phyloP scores from a whole-genome alignment of 2,113 vertebrate genomes.

The Chamaea fasciata region DNA sequence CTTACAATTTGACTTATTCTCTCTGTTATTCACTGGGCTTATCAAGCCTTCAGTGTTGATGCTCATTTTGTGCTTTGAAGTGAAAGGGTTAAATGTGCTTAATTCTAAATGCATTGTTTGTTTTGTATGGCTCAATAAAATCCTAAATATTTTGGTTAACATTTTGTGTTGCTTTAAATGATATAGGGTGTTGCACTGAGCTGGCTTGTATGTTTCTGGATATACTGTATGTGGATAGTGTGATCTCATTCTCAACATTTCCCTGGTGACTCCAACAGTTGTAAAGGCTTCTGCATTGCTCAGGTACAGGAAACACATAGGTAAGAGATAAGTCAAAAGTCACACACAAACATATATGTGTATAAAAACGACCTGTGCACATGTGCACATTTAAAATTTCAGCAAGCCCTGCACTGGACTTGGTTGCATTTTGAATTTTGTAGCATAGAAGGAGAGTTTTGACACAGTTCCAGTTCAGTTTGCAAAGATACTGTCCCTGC shows the following conservation, averaged over 20 bases:
- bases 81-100: background rate
- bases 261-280: background rate
- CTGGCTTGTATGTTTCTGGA: background rate
- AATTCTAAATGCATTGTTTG: background rate
- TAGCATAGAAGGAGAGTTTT: background rate
- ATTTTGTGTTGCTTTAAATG: background rate
- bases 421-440: background rate
- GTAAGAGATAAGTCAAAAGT: background rate
- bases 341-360: background rate
- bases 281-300: background rate
- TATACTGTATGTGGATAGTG: background rate
- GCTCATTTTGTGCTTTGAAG: background rate
- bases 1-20: background rate
- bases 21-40: background rate
- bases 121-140: background rate
- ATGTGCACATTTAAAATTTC: background rate
- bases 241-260: background rate
- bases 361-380: rapidly evolving
- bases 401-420: background rate
- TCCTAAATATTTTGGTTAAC: background rate
- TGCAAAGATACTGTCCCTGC: background rate
- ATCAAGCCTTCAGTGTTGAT: background rate
- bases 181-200: background rate
- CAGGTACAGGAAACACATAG: background rate
- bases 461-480: background rate